These are phyloP conservation scores for Chitala chitala DNA, from an alignment of 2,113 vertebrate genomes.

Conservation along the genomic window DNA sequence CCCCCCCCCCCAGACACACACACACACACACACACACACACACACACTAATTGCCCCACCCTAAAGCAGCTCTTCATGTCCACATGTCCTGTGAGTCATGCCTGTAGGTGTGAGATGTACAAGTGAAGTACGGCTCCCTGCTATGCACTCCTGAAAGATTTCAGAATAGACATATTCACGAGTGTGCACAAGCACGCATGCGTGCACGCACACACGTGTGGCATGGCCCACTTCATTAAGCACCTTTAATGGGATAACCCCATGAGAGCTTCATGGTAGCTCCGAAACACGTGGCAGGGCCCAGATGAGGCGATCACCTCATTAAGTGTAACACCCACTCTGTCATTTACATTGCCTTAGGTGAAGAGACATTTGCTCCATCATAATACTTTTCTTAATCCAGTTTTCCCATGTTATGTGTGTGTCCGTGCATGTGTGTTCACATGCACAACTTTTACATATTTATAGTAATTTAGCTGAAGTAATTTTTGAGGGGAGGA, in stretches of 20 bases:
- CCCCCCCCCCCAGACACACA: background rate
- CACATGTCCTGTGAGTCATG: background rate
- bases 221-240: background rate
- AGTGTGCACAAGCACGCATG: too few relatives aligned
- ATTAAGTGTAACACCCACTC: conserved; percentile 7
- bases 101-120: background rate
- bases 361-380: background rate
- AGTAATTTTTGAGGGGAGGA: background rate
- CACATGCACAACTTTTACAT: background rate
- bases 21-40: too few relatives aligned
- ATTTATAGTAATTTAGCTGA: background rate
- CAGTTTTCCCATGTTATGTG: background rate
- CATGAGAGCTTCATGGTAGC: background rate
- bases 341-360: background rate
- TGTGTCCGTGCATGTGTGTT: background rate
- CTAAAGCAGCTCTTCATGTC: background rate
- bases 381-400: background rate
- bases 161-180: background rate
- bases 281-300: background rate
- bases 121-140: background rate
- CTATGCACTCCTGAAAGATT: background rate
- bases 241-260: background rate
- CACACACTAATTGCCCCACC: background rate
- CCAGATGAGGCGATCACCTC: background rate
- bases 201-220: too few relatives aligned